Conservation (phyloP, 1,140 invertebrate genomes). For the Ephestia elutella region DNA sequence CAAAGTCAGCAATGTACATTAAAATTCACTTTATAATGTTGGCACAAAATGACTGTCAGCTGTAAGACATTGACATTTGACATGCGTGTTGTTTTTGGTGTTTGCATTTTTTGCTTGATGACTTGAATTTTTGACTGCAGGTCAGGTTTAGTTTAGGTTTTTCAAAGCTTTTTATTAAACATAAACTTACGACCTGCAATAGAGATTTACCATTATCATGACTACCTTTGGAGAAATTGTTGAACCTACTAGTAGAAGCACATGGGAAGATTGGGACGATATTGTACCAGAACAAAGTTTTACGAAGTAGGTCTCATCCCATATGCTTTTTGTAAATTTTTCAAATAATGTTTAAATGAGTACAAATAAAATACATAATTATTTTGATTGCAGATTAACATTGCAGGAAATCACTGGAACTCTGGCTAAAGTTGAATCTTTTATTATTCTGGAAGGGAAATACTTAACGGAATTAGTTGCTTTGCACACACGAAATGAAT, state of each 20-base stretch:
- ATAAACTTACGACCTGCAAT: not conserved
- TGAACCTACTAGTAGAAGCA: slow-evolving; percentile 47
- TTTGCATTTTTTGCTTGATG: too few species aligned
- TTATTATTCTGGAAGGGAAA: slow-evolving; percentile 55
- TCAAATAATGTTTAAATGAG: too few species aligned
- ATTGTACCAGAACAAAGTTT: slow-evolving; percentile 14
- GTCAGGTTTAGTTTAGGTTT: not conserved
- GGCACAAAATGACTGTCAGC: too few species aligned
- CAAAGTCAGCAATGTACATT: too few species aligned
- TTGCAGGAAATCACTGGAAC: slow-evolving; percentile 34
- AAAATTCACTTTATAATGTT: too few species aligned
- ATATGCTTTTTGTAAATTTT: too few species aligned
- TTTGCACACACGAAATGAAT: slow-evolving; percentile 24
- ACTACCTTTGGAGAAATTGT: slow-evolving; percentile 56
- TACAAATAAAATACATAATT: too few species aligned
- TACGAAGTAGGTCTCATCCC: slow-evolving; percentile 32
- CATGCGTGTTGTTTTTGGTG: too few species aligned
- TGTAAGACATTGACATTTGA: too few species aligned
- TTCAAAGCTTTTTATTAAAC: too few species aligned
- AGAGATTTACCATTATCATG: slow-evolving; percentile 26
- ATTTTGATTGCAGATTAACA: slow-evolving; percentile 43
- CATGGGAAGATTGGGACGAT: slow-evolving; percentile 66
- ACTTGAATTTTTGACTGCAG: not conserved
- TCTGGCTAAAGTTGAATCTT: slow-evolving; percentile 33
- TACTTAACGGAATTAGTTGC: slow-evolving; percentile 40